Evolutionary conservation across 2,888 invertebrate species (phyloP).

Genomic region (Drosophila nigritarsus): DNA sequence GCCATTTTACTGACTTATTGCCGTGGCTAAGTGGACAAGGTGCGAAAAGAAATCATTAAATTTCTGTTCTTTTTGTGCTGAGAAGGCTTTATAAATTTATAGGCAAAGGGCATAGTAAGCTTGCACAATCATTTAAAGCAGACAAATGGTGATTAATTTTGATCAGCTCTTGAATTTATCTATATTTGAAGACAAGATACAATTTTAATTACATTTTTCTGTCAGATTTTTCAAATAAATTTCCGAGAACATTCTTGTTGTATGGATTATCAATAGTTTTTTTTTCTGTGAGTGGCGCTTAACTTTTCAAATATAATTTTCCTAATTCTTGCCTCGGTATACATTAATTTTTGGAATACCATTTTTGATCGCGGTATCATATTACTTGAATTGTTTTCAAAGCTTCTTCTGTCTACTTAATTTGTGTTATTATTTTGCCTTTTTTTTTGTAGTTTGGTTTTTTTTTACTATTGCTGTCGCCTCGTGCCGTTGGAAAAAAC

Average conservation of each 20-base stretch:
- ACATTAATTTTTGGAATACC: neutral
- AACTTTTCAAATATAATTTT: neutral
- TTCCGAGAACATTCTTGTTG: neutral
- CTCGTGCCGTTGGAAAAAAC: constrained; percentile 53
- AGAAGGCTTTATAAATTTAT: neutral
- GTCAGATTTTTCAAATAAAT: neutral
- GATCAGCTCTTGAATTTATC: neutral
- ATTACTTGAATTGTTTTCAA: constrained; percentile 28
- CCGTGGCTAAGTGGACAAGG: constrained; percentile 3
- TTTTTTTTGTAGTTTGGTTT: constrained; percentile 6
- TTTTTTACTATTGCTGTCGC: constrained; percentile 1
- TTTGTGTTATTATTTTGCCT: constrained; percentile 12
- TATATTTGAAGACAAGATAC: neutral
- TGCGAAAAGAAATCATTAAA: constrained; percentile 8
- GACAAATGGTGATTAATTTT: neutral
- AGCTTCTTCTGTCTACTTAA: neutral
- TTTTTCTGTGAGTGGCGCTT: neutral
- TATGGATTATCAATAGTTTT: neutral
- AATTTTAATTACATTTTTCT: neutral
- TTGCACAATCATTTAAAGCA: neutral
- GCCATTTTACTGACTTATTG: constrained; percentile 27
- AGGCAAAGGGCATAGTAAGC: neutral
- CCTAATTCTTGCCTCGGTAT: neutral
- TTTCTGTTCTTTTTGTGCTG: neutral
- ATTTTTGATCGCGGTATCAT: neutral